Base-by-base conservation (phyloP, 2,888 invertebrate species). In the Drosophila melanosoma region DNA sequence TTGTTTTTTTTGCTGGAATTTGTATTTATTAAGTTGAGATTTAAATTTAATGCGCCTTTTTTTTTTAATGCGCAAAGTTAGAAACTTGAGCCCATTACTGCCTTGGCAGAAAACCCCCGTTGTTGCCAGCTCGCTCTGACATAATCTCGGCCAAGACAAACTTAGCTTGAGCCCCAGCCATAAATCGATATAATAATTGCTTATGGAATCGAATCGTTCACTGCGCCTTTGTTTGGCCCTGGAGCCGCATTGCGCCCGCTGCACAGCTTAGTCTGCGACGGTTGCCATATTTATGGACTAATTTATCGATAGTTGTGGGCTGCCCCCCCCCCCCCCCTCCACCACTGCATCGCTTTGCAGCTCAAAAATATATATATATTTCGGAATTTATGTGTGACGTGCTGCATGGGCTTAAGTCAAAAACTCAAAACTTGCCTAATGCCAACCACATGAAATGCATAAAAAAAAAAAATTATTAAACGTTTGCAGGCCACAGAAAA, bases 151-250 rank as follows among this genome's bases (percentile, higher is more conserved):
- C 59, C 76, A 56, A 51, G 60, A 68, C 57, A 64, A 60, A 65
- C 68, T 66, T 66, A 32, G 52, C 67, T 58, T 32, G 65, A 72
- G 56, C 56, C 51, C 51, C 51, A 48, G 77, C 66, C 79, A 79
- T 79, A 79, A 79, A 79, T 79, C 81, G 81, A 83, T 68, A 71
- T 72, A 87, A 87, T 89, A 84, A 84, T 86, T 84, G 83, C 74
- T 81, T 89, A 89, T 83, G 83, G 81, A 86, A 81, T 83, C 81
- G 81, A 86, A 83, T 83, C 81, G 89, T 83, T 84, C 84, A 89
- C 66, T 81, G 79, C 71, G 70, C 83, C 75, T 86, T 74, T 57
- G 35, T 29, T 76, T 66, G 68, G 71, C 71, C 69, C 78, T 36
- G 58, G 49, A 57, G 72, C 72, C 53, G 40, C 17, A 57, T 32